phyloP scores from a whole-genome alignment of 2,113 vertebrate species.

The Herpailurus yagouaroundi region DNA sequence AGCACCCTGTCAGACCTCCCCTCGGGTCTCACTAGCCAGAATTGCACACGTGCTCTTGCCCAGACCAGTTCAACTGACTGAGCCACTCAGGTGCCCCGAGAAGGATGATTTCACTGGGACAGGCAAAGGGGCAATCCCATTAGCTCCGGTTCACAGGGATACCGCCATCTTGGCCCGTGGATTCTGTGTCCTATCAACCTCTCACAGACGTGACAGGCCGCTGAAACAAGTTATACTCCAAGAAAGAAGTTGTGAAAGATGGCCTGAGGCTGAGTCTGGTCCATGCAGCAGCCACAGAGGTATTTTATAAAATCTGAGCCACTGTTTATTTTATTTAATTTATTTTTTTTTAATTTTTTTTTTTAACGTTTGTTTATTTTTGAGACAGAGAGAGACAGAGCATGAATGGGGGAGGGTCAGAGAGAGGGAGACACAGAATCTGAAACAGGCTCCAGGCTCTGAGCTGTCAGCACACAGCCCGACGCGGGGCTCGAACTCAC shows the following conservation, averaged over 20 bases:
- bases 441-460: no score
- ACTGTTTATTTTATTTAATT: no score
- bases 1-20: no score
- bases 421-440: no score
- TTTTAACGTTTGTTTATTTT: no score
- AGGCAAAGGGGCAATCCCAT: neutral
- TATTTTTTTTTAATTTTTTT: no score
- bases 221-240: neutral
- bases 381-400: no score
- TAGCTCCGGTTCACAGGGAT: neutral
- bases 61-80: neutral
- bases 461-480: no score
- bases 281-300: accelerated
- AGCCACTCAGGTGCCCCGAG: neutral
- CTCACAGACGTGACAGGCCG: neutral
- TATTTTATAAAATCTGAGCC: neutral
- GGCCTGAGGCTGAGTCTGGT: neutral
- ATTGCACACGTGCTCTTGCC: no score
- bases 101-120: neutral
- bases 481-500: no score
- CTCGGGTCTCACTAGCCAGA: neutral
- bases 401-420: no score
- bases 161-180: accelerated
- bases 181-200: neutral
- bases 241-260: neutral